phyloP scores from a whole-genome alignment of 2,888 invertebrate species.

The Dryomyza anilis region DNA sequence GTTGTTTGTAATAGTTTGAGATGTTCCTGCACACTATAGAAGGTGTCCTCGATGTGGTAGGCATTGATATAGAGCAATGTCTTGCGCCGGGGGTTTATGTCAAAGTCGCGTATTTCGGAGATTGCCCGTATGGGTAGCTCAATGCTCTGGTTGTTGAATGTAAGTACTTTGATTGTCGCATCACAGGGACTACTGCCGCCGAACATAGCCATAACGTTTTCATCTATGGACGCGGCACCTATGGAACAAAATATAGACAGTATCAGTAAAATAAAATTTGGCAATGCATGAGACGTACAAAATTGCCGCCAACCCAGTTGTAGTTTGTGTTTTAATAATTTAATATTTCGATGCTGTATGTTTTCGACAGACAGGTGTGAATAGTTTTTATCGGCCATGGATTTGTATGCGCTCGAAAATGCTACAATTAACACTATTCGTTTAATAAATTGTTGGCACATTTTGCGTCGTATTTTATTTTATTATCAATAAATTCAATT shows the following conservation, averaged over 20 bases:
- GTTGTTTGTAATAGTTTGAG: slow-evolving; percentile 44
- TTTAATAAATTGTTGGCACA: too few species aligned
- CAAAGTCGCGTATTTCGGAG: slow-evolving; percentile 51
- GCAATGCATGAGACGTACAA: slow-evolving; percentile 43
- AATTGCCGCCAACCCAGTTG: slow-evolving; percentile 48
- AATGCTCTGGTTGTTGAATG: slow-evolving; percentile 50
- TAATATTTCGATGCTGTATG: slow-evolving; percentile 46
- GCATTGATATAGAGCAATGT: slow-evolving; percentile 53
- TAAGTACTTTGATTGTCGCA: slow-evolving; percentile 47
- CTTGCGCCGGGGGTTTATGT: slow-evolving; percentile 46
- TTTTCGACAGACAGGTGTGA: slow-evolving; percentile 31
- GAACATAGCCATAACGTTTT: slow-evolving; percentile 51
- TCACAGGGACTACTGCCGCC: slow-evolving; percentile 55
- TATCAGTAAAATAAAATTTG: background rate
- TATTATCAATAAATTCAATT: too few species aligned
- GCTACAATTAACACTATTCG: too few species aligned
- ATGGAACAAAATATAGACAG: background rate
- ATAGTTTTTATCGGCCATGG: too few species aligned
- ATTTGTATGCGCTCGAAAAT: too few species aligned
- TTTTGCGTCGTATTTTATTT: too few species aligned
- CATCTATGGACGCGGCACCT: slow-evolving; percentile 54
- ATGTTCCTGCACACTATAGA: slow-evolving; percentile 51
- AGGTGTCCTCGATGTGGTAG: slow-evolving; percentile 47
- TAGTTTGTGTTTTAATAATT: slow-evolving; percentile 44
- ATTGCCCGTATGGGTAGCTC: slow-evolving; percentile 50